Conservation (phyloP, 2,888 invertebrate species). For the Ophioninae sp. region DNA sequence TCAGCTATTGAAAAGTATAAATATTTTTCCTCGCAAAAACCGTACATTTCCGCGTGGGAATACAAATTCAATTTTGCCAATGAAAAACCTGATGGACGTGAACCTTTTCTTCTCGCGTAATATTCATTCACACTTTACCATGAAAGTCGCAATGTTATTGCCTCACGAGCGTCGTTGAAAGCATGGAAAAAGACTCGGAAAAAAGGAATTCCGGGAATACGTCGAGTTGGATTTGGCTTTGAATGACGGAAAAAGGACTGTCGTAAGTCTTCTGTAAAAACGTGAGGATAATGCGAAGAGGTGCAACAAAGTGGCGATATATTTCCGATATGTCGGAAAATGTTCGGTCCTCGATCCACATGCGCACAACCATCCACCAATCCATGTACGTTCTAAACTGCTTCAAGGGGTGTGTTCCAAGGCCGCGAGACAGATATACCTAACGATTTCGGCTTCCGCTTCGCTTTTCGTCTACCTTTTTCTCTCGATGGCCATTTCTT, state of each 20-base stretch:
- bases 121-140: background rate
- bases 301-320: constrained; percentile 13
- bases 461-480: constrained; percentile 21
- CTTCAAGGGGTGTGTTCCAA: constrained; percentile 17
- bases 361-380: background rate
- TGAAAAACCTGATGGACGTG: background rate
- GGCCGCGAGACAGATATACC: constrained; percentile 22
- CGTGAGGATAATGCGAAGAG: background rate
- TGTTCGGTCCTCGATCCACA: background rate
- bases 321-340: constrained; percentile 9
- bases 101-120: background rate
- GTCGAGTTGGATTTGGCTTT: background rate
- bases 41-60: background rate
- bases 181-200: background rate
- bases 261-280: background rate
- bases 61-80: background rate
- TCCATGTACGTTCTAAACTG: background rate
- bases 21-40: background rate
- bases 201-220: background rate
- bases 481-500: constrained; percentile 20
- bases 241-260: background rate
- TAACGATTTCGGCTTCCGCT: constrained; percentile 44
- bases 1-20: background rate
- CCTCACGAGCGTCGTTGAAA: background rate
- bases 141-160: background rate